A percentile compares a stretch with the other conserved stretches of the same genome.
phyloP scores from a whole-genome alignment of 2,113 vertebrate species.

The Takifugu flavidus region DNA sequence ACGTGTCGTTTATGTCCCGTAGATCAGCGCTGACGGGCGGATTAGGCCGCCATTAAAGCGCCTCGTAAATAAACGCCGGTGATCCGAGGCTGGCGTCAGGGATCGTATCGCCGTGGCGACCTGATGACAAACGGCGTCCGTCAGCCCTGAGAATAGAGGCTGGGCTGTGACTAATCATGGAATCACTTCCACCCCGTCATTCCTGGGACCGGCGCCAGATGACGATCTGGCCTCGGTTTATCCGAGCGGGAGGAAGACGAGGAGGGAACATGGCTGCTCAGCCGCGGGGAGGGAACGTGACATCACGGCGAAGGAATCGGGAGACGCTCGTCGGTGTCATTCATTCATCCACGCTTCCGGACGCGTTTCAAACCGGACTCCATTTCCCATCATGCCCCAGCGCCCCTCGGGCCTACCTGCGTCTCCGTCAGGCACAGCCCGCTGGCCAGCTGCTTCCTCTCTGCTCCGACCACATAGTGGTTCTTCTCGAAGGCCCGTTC shows the following conservation, averaged over 20 bases:
- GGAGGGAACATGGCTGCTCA: neutral
- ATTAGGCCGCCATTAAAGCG: conserved; percentile 13
- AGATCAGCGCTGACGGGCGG: conserved; percentile 12
- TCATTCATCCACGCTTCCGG: neutral
- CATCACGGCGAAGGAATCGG: neutral
- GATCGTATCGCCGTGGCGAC: conserved; percentile 20
- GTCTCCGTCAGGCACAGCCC: conserved; percentile 80
- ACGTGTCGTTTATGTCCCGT: conserved; percentile 9
- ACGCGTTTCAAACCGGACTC: neutral
- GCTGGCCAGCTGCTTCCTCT: conserved; percentile 81
- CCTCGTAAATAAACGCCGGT: conserved; percentile 28
- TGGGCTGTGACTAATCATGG: conserved; percentile 19
- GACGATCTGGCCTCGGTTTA: neutral
- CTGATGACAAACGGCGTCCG: conserved; percentile 34
- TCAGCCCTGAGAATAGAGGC: conserved; percentile 15
- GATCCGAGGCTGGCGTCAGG: conserved; percentile 46
- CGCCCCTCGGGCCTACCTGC: conserved; percentile 62
- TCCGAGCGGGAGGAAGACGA: neutral
- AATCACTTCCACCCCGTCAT: conserved; percentile 24
- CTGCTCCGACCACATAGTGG: conserved; percentile 82
- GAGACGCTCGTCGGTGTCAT: neutral
- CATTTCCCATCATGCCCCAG: neutral
- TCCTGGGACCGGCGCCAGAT: conserved; percentile 5
- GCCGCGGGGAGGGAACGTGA: too few species aligned
- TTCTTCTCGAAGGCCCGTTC: conserved; percentile 81